Percentiles rank a stretch among this genome's conserved stretches.
These are phyloP conservation scores for Diglossa cyanea DNA, from an alignment of 2,797 vertebrate genomes.

Conservation along the genomic window DNA sequence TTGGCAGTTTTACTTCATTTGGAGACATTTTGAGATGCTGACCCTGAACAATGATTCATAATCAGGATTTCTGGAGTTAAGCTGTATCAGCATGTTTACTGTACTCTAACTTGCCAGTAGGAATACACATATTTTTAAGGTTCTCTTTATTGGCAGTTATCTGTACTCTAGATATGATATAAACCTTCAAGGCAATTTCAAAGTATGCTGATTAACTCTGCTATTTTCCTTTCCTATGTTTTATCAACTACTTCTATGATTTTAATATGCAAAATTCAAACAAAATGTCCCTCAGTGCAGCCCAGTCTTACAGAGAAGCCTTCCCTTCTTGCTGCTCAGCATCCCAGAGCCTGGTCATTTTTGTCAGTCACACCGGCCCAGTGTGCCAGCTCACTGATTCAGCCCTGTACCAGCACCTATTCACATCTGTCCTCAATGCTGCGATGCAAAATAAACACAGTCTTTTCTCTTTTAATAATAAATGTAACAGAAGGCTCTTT, in stretches of 20 bases:
- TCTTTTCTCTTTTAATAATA: not conserved
- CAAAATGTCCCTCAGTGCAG: not conserved
- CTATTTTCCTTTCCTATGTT: not conserved
- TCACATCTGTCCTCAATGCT: not conserved
- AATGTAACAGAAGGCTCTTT: not conserved
- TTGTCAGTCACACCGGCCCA: not conserved
- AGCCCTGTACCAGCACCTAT: not conserved
- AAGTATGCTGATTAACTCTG: not conserved
- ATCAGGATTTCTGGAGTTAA: not conserved
- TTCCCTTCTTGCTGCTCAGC: not conserved
- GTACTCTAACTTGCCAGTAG: not conserved
- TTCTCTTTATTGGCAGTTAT: not conserved
- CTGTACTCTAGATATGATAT: not conserved
- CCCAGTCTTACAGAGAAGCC: not conserved
- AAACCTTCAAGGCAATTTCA: not conserved
- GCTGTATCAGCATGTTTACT: not conserved
- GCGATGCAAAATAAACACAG: not conserved
- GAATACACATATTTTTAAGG: not conserved
- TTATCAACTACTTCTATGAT: not conserved
- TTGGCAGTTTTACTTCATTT: not conserved
- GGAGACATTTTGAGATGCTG: not conserved
- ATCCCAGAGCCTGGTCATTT: not conserved
- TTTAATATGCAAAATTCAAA: not conserved
- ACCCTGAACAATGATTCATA: not conserved
- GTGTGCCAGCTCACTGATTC: not conserved